A percentile compares a stretch with the other conserved stretches of the same genome.
phyloP scores from a whole-genome alignment of 2,888 invertebrate species.

The Epistrophella euchroma region DNA sequence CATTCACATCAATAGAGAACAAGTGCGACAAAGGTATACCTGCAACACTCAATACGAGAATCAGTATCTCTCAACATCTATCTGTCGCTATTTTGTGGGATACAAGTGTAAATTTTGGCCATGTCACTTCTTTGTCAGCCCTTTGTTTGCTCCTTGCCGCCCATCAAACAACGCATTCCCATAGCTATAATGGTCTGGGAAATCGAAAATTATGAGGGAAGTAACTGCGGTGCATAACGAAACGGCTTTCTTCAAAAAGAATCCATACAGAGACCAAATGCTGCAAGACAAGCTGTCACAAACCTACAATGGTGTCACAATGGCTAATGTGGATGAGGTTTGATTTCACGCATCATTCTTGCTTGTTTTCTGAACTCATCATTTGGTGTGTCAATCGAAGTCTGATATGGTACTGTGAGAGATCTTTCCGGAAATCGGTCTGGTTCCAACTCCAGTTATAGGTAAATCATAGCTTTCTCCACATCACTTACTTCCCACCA shows the following conservation, averaged over 20 bases:
- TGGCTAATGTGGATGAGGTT: slow-evolving; percentile 63
- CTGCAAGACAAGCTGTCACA: slow-evolving; percentile 26
- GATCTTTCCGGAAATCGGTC: slow-evolving; percentile 64
- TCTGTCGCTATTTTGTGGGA: slow-evolving; percentile 69
- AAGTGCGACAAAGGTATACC: slow-evolving; percentile 74
- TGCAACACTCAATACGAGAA: slow-evolving; percentile 51
- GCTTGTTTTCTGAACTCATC: slow-evolving; percentile 47
- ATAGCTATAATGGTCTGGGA: slow-evolving; percentile 65
- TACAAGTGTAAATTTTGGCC: slow-evolving; percentile 76
- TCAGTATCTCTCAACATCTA: slow-evolving; percentile 42
- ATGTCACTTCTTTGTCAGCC: slow-evolving; percentile 72
- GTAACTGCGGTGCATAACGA: slow-evolving; percentile 71
- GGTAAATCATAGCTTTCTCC: slow-evolving; percentile 62
- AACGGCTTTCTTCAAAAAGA: slow-evolving; percentile 74
- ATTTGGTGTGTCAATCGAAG: slow-evolving; percentile 53
- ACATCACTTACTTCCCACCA: slow-evolving; percentile 23
- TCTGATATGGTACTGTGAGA: not conserved
- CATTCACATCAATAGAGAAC: slow-evolving; percentile 69
- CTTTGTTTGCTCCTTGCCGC: slow-evolving; percentile 70
- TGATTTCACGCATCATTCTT: slow-evolving; percentile 69
- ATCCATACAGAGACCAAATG: slow-evolving; percentile 27
- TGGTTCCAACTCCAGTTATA: slow-evolving; percentile 16
- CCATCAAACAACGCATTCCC: slow-evolving; percentile 68
- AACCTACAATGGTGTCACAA: slow-evolving; percentile 64
- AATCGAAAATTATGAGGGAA: slow-evolving; percentile 67